Percentiles rank a stretch among this genome's conserved stretches.
phyloP scores from a whole-genome alignment of 2,113 vertebrate species.

The Scartelaos histophorus region DNA sequence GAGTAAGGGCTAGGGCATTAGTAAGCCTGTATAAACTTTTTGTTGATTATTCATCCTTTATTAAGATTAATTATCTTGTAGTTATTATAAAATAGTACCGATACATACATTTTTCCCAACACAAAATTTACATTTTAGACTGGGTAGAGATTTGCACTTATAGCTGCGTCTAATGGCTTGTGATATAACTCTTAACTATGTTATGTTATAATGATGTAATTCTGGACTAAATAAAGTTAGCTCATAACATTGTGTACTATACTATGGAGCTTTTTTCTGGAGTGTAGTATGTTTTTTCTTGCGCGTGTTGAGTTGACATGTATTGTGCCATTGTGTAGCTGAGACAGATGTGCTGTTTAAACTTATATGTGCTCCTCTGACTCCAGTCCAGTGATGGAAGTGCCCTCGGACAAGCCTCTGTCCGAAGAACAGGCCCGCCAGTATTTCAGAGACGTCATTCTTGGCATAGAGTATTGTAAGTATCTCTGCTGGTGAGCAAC shows the following conservation, averaged over 20 bases:
- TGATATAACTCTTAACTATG: not conserved
- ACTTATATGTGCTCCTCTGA: not conserved
- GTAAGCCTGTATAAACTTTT: no score
- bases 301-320: slow-evolving; percentile 9
- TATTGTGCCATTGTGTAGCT: not conserved
- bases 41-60: no score
- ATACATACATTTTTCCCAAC: not conserved
- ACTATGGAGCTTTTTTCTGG: not conserved
- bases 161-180: not conserved
- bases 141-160: no score
- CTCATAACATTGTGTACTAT: not conserved
- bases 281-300: not conserved
- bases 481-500: slow-evolving; percentile 28
- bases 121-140: not conserved
- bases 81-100: no score
- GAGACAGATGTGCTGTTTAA: not conserved
- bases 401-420: slow-evolving; percentile 86
- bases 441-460: slow-evolving; percentile 92
- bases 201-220: not conserved
- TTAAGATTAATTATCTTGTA: no score
- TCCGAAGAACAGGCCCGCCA: slow-evolving; percentile 88
- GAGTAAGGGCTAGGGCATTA: no score
- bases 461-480: slow-evolving; percentile 98
- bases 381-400: slow-evolving; percentile 93
- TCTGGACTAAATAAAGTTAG: not conserved